Percentiles rank a stretch among this genome's conserved stretches.
Evolutionary conservation across 2,888 invertebrate genomes (phyloP).

Genomic region (Tenthredo notha): DNA sequence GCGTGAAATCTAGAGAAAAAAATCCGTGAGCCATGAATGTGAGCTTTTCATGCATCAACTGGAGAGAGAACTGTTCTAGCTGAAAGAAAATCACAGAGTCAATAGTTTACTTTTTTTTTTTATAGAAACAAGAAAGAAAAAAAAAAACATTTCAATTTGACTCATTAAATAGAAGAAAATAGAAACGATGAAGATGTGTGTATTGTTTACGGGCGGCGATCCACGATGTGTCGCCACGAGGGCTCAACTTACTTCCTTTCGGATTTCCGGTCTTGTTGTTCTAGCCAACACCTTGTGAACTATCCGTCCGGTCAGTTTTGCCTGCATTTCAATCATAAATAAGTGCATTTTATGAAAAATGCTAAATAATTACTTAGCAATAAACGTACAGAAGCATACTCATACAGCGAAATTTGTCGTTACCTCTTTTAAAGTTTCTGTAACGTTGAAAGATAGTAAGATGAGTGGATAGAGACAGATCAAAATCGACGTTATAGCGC

Average conservation of each 20-base stretch:
- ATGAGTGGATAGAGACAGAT: not conserved
- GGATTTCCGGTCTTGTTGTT: not conserved
- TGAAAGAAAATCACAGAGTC: no score
- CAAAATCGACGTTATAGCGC: not conserved
- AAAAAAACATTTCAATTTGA: no score
- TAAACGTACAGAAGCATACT: not conserved
- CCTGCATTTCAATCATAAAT: not conserved
- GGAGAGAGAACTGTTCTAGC: no score
- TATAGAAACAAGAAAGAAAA: no score
- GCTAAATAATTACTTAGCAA: no score
- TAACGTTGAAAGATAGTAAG: not conserved
- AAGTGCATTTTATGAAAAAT: not conserved
- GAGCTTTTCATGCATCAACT: no score
- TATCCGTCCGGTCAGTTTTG: not conserved
- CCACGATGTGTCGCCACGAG: not conserved
- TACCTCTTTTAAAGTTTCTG: not conserved
- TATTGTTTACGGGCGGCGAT: no score
- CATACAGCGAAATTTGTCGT: not conserved
- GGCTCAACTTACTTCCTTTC: not conserved
- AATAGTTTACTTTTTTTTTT: no score
- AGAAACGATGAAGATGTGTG: no score
- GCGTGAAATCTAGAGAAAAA: no score
- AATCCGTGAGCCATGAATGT: no score
- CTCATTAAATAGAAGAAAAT: no score
- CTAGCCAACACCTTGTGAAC: conserved; percentile 8